phyloP scores from a whole-genome alignment of 2,888 invertebrate species.

The Lasioglossum malachurum region DNA sequence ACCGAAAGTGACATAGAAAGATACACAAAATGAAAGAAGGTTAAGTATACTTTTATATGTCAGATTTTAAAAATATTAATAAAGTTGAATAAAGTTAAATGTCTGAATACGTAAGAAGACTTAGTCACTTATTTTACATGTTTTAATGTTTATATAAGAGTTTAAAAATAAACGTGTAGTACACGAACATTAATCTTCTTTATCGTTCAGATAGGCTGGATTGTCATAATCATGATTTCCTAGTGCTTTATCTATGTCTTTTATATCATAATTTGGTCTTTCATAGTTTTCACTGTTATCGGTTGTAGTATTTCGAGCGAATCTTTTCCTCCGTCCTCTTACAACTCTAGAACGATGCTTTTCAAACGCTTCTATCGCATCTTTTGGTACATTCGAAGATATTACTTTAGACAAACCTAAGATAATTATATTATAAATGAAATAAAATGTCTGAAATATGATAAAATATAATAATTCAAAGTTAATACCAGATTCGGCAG shows the following conservation, averaged over 20 bases:
- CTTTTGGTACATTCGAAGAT: conserved; percentile 44
- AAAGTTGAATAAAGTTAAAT: background rate
- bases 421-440: conserved; percentile 37
- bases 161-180: background rate
- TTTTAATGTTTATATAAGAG: background rate
- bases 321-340: conserved; percentile 92
- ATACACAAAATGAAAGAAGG: no score
- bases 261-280: background rate
- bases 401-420: conserved; percentile 45
- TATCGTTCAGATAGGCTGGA: conserved; percentile 46
- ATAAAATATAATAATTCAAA: conserved; percentile 7
- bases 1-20: no score
- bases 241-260: background rate
- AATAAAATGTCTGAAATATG: background rate
- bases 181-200: background rate
- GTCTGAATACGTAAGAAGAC: background rate
- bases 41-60: no score
- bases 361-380: conserved; percentile 89
- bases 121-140: background rate
- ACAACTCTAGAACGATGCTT: conserved; percentile 92
- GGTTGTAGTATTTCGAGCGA: conserved; percentile 93
- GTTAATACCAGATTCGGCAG: conserved; percentile 44
- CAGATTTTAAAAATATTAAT: background rate
- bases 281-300: conserved; percentile 69
- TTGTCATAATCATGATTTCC: conserved; percentile 52